phyloP scores from a whole-genome alignment of 2,113 vertebrate genomes.

The Pseudois nayaur region DNA sequence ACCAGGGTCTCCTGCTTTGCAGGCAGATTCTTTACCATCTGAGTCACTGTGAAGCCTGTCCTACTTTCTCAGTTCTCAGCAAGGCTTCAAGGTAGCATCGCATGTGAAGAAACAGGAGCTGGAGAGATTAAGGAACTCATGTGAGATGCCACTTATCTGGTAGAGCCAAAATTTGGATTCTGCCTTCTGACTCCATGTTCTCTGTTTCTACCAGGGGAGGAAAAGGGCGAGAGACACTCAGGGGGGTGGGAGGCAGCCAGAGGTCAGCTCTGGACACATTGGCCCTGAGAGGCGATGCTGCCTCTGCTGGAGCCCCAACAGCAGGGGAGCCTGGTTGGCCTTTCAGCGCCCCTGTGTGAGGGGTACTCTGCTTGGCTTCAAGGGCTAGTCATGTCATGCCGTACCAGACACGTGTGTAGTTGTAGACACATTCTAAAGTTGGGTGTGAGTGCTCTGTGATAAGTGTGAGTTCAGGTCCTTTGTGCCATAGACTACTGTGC shows the following conservation, averaged over 20 bases:
- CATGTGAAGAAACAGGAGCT: fast-evolving
- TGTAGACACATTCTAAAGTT: neutral
- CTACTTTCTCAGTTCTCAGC: neutral
- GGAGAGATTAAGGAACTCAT: neutral
- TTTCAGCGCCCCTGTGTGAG: neutral
- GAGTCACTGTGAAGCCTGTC: neutral
- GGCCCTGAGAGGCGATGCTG: neutral
- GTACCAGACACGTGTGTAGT: fast-evolving
- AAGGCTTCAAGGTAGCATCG: neutral
- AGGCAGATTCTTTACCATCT: neutral
- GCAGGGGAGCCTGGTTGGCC: neutral
- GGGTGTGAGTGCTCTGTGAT: too few relatives aligned
- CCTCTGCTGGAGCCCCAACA: neutral
- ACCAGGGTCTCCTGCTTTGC: neutral
- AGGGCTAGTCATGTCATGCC: neutral
- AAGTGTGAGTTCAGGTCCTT: neutral
- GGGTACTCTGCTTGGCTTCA: fast-evolving
- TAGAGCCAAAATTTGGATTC: neutral
- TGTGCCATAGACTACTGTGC: neutral
- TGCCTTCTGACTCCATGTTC: neutral
- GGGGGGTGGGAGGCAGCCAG: neutral
- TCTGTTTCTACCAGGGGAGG: neutral
- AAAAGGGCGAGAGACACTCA: neutral
- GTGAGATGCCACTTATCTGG: neutral
- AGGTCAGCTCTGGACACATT: neutral